phyloP scores from a whole-genome alignment of 1,140 invertebrate genomes.

The Heliconius hewitsoni region DNA sequence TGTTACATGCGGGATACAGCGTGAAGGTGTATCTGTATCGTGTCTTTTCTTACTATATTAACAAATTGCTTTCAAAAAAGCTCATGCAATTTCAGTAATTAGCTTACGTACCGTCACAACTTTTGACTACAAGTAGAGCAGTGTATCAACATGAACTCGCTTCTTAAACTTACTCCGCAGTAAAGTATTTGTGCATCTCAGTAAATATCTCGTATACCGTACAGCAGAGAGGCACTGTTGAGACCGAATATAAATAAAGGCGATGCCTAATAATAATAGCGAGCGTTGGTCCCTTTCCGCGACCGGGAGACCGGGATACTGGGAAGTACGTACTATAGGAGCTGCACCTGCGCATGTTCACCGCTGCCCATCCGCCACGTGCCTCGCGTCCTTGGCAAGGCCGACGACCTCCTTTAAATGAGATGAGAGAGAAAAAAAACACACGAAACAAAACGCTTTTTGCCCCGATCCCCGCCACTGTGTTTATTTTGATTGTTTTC shows the following conservation, averaged over 20 bases:
- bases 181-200: neutral
- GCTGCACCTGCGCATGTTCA: constrained; percentile 53
- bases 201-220: neutral
- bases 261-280: constrained; percentile 18
- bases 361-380: constrained; percentile 70
- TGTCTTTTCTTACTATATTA: no score
- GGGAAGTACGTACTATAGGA: constrained; percentile 5
- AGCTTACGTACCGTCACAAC: no score
- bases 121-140: neutral
- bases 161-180: neutral
- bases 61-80: no score
- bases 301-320: constrained; percentile 11
- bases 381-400: constrained; percentile 71
- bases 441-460: constrained; percentile 58
- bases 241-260: neutral
- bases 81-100: no score
- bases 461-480: constrained; percentile 47
- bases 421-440: constrained; percentile 55
- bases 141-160: neutral
- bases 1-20: no score
- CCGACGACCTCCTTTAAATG: constrained; percentile 64
- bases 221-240: neutral
- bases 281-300: constrained; percentile 13
- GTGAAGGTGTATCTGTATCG: no score
- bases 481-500: constrained; percentile 78